Evolutionary conservation across 2,113 vertebrate genomes (phyloP).

Genomic region (Pao palembangensis): DNA sequence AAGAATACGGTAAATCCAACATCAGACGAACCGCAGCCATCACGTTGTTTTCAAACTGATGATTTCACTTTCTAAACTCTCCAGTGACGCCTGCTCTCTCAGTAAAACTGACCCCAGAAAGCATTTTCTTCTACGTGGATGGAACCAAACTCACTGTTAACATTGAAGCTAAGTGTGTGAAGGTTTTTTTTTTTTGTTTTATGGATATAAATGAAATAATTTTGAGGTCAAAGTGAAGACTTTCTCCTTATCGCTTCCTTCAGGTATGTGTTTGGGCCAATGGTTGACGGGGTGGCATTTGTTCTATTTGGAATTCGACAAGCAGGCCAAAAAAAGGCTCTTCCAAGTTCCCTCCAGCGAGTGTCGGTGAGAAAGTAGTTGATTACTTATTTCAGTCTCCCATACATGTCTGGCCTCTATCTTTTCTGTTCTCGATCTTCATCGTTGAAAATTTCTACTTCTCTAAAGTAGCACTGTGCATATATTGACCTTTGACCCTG

Average conservation of each 20-base stretch:
- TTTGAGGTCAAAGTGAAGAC: too few species aligned
- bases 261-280: conserved; percentile 80
- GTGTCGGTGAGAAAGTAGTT: conserved; percentile 56
- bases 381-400: background rate
- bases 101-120: conserved; percentile 59
- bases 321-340: conserved; percentile 48
- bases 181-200: background rate
- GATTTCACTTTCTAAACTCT: background rate
- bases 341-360: conserved; percentile 72
- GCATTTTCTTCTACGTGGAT: conserved; percentile 78
- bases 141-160: conserved; percentile 55
- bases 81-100: conserved; percentile 78
- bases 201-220: background rate
- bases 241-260: background rate
- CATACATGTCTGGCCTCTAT: background rate
- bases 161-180: conserved; percentile 58
- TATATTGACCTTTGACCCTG: background rate
- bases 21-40: background rate
- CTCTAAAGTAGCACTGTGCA: background rate
- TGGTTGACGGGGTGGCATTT: conserved; percentile 71
- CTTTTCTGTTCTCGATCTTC: too few species aligned
- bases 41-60: background rate
- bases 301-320: conserved; percentile 78
- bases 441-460: background rate
- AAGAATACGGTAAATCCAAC: conserved; percentile 62